Evolutionary conservation across 2,797 vertebrate species (phyloP), one percentile per base, ranked within the genome.

Genomic region (Notamacropus eugenii): DNA sequence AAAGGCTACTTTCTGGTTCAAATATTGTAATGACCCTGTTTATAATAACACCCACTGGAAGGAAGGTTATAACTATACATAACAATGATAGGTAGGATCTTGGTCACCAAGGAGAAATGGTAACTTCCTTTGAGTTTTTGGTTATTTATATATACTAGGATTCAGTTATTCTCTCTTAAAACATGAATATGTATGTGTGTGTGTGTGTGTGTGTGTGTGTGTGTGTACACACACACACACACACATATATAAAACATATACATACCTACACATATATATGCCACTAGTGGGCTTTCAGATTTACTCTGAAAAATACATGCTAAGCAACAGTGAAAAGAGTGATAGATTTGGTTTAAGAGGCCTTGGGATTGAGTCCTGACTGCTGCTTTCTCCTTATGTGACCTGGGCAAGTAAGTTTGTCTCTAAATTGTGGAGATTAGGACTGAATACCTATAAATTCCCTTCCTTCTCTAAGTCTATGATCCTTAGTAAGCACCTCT

Each of bases 101-200:
- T 82, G 74, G 22, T 27, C 82, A 13, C 67, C 56, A 13, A 55
- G 55, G 92, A 82, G 57, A 50, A 58, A 74, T 55, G 6, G 28
- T 19, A 52, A 34, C 58, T 94, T 93, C n/a, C 13, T 93, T 24
- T 92, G 74, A 91, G 27, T 28, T 93, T 92, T 93, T 28, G 34
- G 54, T 92, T 93, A 27, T 91, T 57, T 59, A 90, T 82, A 56
- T 58, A 22, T 92, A 54, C 55, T 82, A 40, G 16, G 6, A 74
- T 40, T 74, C 56, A 58, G 54, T 82, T 92, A n/a, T 93, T 96
- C 90, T 94, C 57, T 50, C 92, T 82, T 92, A 94, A 96, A 93
- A 58, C 10, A 31, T 52, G 92, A 58, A 94, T 92, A 27, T 55
- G 19, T 55, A 8, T 52, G 52, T 8, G 52, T 52, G 6, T 52